Percentiles rank a stretch among this genome's conserved stretches.
Conservation (phyloP, 2,797 vertebrate species). For the Picus viridis region DNA sequence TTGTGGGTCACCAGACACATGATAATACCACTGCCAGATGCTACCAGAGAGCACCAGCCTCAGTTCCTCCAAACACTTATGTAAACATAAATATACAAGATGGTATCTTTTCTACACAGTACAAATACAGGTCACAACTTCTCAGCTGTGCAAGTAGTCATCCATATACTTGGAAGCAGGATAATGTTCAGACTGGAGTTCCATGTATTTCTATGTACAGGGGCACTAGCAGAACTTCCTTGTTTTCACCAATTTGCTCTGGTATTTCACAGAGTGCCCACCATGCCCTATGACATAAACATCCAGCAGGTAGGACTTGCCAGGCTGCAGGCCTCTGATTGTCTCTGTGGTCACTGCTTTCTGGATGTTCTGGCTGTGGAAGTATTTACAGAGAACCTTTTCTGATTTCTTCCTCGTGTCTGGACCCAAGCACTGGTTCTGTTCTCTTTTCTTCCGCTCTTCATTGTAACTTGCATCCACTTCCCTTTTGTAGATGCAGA, state of each 20-base stretch:
- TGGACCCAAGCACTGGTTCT: slow-evolving; percentile 95
- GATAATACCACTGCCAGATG: slow-evolving; percentile 46
- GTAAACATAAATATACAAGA: slow-evolving; percentile 91
- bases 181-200: slow-evolving; percentile 83
- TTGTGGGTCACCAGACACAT: slow-evolving; percentile 42
- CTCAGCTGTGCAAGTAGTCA: slow-evolving; percentile 88
- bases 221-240: slow-evolving; percentile 95
- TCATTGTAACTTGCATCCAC: slow-evolving; percentile 88
- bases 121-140: slow-evolving; percentile 85
- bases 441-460: slow-evolving; percentile 90
- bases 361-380: slow-evolving; percentile 95
- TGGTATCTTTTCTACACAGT: slow-evolving; percentile 87
- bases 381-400: slow-evolving; percentile 98
- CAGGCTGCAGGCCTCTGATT: slow-evolving; percentile 89
- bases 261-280: slow-evolving; percentile 96
- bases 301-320: slow-evolving; percentile 96
- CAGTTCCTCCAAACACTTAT: slow-evolving; percentile 69
- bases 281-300: slow-evolving; percentile 95
- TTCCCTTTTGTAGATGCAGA: slow-evolving; percentile 94
- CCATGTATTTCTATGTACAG: slow-evolving; percentile 78
- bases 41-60: slow-evolving; percentile 56
- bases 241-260: slow-evolving; percentile 98
- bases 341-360: slow-evolving; percentile 98
- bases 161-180: slow-evolving; percentile 85
- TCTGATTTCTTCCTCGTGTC: slow-evolving; percentile 92